Percentiles rank a stretch among this genome's conserved stretches.
Evolutionary conservation across 2,113 vertebrate genomes (phyloP).

Genomic region (Aythya baeri): DNA sequence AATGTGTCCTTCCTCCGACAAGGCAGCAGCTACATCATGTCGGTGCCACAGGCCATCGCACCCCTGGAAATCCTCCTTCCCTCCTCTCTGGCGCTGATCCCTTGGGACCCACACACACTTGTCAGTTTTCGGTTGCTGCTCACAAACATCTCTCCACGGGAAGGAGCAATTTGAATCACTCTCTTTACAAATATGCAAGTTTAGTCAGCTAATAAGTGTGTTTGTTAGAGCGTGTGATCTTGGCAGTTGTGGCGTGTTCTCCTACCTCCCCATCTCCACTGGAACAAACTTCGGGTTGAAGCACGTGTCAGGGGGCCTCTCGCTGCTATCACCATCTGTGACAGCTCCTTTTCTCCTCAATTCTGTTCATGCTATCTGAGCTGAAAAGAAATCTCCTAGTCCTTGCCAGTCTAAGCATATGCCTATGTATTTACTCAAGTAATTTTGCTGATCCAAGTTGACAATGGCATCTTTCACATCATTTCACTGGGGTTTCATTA

Average conservation of each 20-base stretch:
- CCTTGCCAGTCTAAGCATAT: conserved; percentile 19
- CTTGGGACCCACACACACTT: not conserved
- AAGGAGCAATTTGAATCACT: accelerated
- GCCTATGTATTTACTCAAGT: not conserved
- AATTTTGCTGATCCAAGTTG: not conserved
- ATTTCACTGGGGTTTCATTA: not conserved
- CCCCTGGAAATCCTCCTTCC: not conserved
- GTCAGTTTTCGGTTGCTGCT: not conserved
- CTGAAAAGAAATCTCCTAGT: not conserved
- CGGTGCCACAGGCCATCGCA: not conserved
- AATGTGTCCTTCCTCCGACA: not conserved
- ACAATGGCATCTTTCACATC: not conserved
- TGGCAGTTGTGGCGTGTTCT: not conserved
- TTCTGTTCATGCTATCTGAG: not conserved
- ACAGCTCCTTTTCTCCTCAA: conserved; percentile 9
- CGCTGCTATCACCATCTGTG: conserved; percentile 35
- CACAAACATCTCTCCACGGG: accelerated
- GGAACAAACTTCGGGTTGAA: not conserved
- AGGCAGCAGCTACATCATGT: not conserved
- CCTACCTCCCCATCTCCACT: not conserved
- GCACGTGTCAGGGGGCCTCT: conserved; percentile 15
- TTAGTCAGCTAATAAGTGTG: not conserved
- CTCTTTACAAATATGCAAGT: not conserved
- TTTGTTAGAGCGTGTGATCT: not conserved
- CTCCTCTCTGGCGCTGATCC: not conserved